phyloP scores from a whole-genome alignment of 2,888 invertebrate species.

The Resseliella maxima region DNA sequence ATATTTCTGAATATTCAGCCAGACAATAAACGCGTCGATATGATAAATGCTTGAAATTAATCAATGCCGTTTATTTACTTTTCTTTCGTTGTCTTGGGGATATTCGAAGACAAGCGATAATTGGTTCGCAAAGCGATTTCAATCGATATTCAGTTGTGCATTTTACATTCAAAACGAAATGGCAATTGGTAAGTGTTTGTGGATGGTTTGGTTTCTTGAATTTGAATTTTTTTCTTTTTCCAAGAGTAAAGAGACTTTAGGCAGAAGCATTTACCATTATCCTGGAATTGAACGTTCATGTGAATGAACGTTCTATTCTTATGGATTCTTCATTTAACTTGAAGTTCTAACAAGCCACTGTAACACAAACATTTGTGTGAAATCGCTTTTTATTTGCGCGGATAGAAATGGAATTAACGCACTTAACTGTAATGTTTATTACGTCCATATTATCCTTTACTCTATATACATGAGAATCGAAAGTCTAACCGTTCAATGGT shows the following conservation, averaged over 20 bases:
- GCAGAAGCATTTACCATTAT: slow-evolving; percentile 24
- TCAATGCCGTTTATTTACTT: slow-evolving; percentile 45
- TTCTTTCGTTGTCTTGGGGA: not conserved
- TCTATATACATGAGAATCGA: not conserved
- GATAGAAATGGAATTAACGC: slow-evolving; percentile 12
- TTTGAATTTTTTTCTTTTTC: not conserved
- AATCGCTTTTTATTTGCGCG: not conserved
- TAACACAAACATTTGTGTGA: not conserved
- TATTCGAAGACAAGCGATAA: slow-evolving; percentile 43
- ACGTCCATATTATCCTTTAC: not conserved
- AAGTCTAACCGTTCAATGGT: not conserved
- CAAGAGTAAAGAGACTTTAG: not conserved
- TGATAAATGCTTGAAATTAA: slow-evolving; percentile 51
- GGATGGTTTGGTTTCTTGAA: slow-evolving; percentile 17
- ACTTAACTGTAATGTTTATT: not conserved
- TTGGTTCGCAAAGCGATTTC: slow-evolving; percentile 33
- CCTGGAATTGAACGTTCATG: not conserved
- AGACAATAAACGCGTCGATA: slow-evolving; percentile 28
- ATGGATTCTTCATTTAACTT: not conserved
- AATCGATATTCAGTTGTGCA: not conserved
- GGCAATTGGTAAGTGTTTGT: slow-evolving; percentile 10
- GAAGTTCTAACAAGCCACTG: not conserved
- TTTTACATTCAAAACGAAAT: slow-evolving; percentile 5
- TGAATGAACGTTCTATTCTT: not conserved
- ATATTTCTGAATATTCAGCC: not conserved